phyloP scores from a whole-genome alignment of 2,888 invertebrate species.

The Ophion slaviceki region DNA sequence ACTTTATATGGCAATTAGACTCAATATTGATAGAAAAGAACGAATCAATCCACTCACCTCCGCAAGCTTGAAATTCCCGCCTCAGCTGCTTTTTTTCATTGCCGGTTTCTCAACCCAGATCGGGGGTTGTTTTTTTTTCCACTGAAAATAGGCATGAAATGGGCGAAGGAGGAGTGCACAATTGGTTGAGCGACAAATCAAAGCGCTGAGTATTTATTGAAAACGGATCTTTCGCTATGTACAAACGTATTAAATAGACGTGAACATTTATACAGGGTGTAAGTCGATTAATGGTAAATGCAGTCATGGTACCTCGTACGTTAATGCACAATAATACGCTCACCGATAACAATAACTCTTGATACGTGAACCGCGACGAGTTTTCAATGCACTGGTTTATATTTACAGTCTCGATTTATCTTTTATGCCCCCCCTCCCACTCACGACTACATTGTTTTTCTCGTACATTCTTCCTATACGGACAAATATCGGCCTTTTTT shows the following conservation, averaged over 20 bases:
- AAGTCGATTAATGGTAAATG: conserved; percentile 45
- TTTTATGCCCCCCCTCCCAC: background rate
- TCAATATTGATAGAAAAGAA: background rate
- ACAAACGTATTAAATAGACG: conserved; percentile 81
- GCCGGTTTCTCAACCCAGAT: too few relatives aligned
- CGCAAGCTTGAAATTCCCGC: background rate
- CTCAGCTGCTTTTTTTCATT: too few relatives aligned
- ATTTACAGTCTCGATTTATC: conserved; percentile 51
- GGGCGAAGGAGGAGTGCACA: conserved; percentile 21
- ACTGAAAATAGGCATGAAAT: background rate
- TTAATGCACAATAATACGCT: conserved; percentile 70
- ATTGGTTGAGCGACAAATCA: conserved; percentile 71
- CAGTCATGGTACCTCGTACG: conserved; percentile 67
- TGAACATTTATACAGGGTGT: conserved; percentile 78
- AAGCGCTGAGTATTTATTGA: conserved; percentile 81
- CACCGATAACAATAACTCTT: conserved; percentile 73
- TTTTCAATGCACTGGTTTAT: conserved; percentile 19
- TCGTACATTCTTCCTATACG: conserved; percentile 14
- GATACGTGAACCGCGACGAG: conserved; percentile 63
- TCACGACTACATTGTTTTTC: conserved; percentile 22
- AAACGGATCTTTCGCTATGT: conserved; percentile 77
- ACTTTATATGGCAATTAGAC: background rate
- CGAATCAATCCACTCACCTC: background rate
- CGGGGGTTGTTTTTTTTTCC: background rate
- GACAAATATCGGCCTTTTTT: conserved; percentile 14